Evolutionary conservation across 1,140 invertebrate species (phyloP).

Genomic region (Drosophila arawakana): DNA sequence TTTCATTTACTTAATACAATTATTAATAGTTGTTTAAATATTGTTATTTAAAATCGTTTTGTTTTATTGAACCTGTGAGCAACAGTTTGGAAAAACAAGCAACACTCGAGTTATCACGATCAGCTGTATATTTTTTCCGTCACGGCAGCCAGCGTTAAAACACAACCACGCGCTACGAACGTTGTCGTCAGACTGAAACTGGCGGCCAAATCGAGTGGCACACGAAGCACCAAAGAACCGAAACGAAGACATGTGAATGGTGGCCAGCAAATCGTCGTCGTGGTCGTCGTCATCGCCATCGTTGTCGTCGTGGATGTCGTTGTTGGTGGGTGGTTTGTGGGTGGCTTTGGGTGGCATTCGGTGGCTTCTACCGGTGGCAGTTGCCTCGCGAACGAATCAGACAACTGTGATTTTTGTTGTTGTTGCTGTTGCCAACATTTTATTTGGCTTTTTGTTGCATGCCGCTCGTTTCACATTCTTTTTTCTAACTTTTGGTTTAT

Average conservation of each 20-base stretch:
- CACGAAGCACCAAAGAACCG: slow-evolving; percentile 48
- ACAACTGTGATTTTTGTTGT: slow-evolving; percentile 82
- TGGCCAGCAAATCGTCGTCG: slow-evolving; percentile 64
- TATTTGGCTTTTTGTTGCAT: slow-evolving; percentile 77
- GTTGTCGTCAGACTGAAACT: slow-evolving; percentile 69
- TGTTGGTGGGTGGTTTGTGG: slow-evolving; percentile 33
- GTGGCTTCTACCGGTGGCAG: slow-evolving; percentile 48
- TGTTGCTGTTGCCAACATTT: slow-evolving; percentile 74
- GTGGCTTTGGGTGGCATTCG: slow-evolving; percentile 17
- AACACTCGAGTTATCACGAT: slow-evolving; percentile 15
- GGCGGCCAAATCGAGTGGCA: slow-evolving; percentile 13
- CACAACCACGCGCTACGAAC: slow-evolving; percentile 67
- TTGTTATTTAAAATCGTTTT: background rate
- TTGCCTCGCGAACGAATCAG: slow-evolving; percentile 82
- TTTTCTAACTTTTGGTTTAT: slow-evolving; percentile 67
- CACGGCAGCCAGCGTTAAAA: background rate
- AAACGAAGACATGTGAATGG: slow-evolving; percentile 53
- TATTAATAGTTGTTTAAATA: background rate
- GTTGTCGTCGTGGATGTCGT: slow-evolving; percentile 9
- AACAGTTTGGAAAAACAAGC: slow-evolving; percentile 29
- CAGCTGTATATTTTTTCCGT: background rate
- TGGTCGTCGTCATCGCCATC: slow-evolving; percentile 17
- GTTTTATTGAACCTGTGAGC: slow-evolving; percentile 19
- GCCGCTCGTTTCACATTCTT: slow-evolving; percentile 58
- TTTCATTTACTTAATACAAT: background rate